These are phyloP conservation scores for Ctenicera cuprea DNA, from an alignment of 2,888 invertebrate species.

Conservation along the genomic window DNA sequence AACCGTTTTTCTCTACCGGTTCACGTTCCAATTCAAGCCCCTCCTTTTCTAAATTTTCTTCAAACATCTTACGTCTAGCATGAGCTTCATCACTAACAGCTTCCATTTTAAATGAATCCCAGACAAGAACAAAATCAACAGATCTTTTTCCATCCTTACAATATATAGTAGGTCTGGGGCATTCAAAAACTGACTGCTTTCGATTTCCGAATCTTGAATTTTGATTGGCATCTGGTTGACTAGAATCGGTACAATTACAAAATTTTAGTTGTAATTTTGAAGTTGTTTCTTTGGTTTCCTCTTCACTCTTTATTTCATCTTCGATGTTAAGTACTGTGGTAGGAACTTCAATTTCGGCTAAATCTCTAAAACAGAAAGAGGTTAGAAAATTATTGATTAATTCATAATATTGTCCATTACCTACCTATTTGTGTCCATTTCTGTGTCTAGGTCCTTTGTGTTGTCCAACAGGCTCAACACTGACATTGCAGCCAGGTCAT, in stretches of 20 bases:
- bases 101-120: constrained; percentile 78
- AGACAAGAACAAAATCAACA: constrained; percentile 87
- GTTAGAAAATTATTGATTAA: constrained; percentile 16
- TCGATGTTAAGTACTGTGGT: constrained; percentile 19
- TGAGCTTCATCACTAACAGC: constrained; percentile 70
- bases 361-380: constrained; percentile 44
- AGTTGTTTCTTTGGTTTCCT: constrained; percentile 17
- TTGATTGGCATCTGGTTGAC: constrained; percentile 29
- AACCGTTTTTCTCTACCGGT: constrained; percentile 78
- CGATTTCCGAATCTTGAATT: constrained; percentile 12
- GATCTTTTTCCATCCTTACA: constrained; percentile 83
- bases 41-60: constrained; percentile 82
- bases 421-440: constrained; percentile 78
- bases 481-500: constrained; percentile 75
- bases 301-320: constrained; percentile 14
- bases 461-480: constrained; percentile 76
- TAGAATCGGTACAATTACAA: constrained; percentile 47
- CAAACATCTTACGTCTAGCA: constrained; percentile 79
- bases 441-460: constrained; percentile 76
- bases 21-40: constrained; percentile 86
- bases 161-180: constrained; percentile 76
- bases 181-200: constrained; percentile 58
- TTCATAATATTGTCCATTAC: constrained; percentile 18
- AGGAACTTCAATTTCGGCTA: constrained; percentile 28
- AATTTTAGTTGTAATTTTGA: background rate